Evolutionary conservation across 2,797 vertebrate genomes (phyloP).

Genomic region (Pogonophryne albipinna): DNA sequence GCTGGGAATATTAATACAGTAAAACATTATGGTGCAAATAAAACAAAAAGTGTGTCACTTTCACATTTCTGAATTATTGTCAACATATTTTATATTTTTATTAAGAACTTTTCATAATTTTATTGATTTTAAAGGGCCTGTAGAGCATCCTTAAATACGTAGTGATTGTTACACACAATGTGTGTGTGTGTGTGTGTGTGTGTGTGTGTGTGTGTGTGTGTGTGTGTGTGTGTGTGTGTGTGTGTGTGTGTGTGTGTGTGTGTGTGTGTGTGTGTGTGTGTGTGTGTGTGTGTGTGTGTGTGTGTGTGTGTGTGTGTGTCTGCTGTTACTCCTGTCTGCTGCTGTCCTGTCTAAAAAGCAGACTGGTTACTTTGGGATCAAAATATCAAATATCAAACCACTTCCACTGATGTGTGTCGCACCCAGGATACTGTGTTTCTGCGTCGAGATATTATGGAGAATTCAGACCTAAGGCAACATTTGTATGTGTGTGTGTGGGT

Average conservation of each 20-base stretch:
- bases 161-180: constrained; percentile 30
- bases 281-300: constrained; percentile 28
- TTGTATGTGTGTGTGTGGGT: constrained; percentile 15
- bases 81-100: background rate
- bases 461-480: constrained; percentile 23
- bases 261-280: constrained; percentile 38
- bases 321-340: constrained; percentile 24
- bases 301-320: constrained; percentile 32
- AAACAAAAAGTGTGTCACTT: constrained; percentile 22
- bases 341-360: constrained; percentile 22
- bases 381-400: constrained; percentile 46
- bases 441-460: constrained; percentile 17
- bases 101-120: background rate
- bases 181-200: constrained; percentile 33
- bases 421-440: constrained; percentile 9
- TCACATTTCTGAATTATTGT: constrained; percentile 4
- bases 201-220: constrained; percentile 36
- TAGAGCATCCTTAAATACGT: constrained; percentile 17
- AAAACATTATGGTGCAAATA: background rate
- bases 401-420: constrained; percentile 15
- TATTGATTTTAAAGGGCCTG: constrained; percentile 8
- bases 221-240: constrained; percentile 35
- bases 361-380: constrained; percentile 42
- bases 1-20: background rate
- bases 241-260: constrained; percentile 33